A percentile compares a stretch with the other conserved stretches of the same genome.
phyloP scores from a whole-genome alignment of 2,888 invertebrate species.

The Calephelis perditalis region DNA sequence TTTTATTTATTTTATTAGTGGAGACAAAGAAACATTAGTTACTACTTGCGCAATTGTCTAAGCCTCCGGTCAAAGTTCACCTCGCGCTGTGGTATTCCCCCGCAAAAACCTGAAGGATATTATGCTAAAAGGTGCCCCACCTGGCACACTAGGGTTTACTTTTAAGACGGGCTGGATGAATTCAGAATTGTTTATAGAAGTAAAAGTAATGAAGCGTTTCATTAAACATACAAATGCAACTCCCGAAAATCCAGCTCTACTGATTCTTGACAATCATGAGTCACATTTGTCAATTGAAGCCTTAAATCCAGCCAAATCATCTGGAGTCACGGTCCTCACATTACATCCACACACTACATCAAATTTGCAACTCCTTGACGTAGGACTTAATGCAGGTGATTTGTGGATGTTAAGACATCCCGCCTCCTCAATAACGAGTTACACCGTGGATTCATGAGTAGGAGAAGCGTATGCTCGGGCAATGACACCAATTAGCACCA shows the following conservation, averaged over 20 bases:
- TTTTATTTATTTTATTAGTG: no score
- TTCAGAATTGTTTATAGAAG: constrained; percentile 38
- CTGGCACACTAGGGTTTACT: constrained; percentile 42
- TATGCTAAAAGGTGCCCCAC: constrained; percentile 41
- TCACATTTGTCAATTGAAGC: constrained; percentile 31
- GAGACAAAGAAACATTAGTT: constrained; percentile 33
- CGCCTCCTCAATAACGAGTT: constrained; percentile 27
- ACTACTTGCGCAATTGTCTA: constrained; percentile 35
- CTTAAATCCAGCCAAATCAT: constrained; percentile 27
- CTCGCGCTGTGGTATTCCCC: constrained; percentile 18
- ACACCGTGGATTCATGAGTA: constrained; percentile 27
- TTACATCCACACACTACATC: constrained; percentile 30
- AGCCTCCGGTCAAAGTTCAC: constrained; percentile 26
- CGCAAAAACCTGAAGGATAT: constrained; percentile 16
- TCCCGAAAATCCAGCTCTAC: constrained; percentile 35
- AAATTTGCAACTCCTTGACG: constrained; percentile 31
- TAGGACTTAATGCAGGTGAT: constrained; percentile 29
- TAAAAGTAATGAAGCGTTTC: constrained; percentile 47
- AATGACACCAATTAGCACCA: constrained; percentile 26
- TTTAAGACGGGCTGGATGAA: constrained; percentile 45
- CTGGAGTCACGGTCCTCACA: constrained; percentile 29
- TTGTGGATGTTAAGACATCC: constrained; percentile 30
- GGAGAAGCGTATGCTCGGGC: constrained; percentile 27
- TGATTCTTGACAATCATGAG: constrained; percentile 45
- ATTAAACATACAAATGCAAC: constrained; percentile 35